Percentiles rank a stretch among this genome's conserved stretches.
These are phyloP conservation scores for Synanthedon vespiformis DNA, from an alignment of 2,888 invertebrate genomes.

Conservation along the genomic window DNA sequence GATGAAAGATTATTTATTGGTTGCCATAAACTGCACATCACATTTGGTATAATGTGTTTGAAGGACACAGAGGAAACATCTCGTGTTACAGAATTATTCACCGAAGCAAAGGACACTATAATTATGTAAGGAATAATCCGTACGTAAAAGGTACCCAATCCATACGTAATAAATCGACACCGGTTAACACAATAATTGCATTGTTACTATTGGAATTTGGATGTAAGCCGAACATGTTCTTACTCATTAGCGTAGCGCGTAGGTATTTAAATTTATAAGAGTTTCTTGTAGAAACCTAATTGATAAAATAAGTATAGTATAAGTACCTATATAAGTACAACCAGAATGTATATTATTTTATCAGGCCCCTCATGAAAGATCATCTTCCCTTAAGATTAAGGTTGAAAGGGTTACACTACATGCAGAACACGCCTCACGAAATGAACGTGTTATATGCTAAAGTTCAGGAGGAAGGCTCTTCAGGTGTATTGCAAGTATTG, in stretches of 20 bases:
- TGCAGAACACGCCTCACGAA: constrained; percentile 92
- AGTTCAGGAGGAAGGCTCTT: constrained; percentile 61
- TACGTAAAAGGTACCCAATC: too few species aligned
- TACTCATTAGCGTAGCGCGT: too few species aligned
- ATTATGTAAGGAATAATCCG: constrained; percentile 63
- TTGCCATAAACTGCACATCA: constrained; percentile 83
- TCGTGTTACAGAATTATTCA: constrained; percentile 73
- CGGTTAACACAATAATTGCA: too few species aligned
- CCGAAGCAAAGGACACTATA: constrained; percentile 73
- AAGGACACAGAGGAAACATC: constrained; percentile 81
- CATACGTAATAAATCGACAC: too few species aligned
- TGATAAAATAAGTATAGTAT: too few species aligned
- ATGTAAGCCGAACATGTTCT: too few species aligned
- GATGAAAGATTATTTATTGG: constrained; percentile 80
- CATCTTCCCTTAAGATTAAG: constrained; percentile 67
- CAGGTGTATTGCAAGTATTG: constrained; percentile 72
- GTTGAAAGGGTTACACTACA: constrained; percentile 83
- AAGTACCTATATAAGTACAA: too few species aligned
- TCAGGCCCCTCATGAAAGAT: constrained; percentile 37
- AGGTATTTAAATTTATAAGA: too few species aligned
- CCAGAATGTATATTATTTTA: constrained; percentile 7
- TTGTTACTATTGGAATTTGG: too few species aligned
- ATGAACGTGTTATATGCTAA: constrained; percentile 86
- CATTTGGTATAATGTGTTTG: constrained; percentile 81
- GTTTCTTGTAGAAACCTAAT: too few species aligned